A percentile compares a stretch with the other conserved stretches of the same genome.
These are phyloP conservation scores for Acanthococcus lagerstroemiae DNA, from an alignment of 2,888 invertebrate genomes.

Conservation along the genomic window DNA sequence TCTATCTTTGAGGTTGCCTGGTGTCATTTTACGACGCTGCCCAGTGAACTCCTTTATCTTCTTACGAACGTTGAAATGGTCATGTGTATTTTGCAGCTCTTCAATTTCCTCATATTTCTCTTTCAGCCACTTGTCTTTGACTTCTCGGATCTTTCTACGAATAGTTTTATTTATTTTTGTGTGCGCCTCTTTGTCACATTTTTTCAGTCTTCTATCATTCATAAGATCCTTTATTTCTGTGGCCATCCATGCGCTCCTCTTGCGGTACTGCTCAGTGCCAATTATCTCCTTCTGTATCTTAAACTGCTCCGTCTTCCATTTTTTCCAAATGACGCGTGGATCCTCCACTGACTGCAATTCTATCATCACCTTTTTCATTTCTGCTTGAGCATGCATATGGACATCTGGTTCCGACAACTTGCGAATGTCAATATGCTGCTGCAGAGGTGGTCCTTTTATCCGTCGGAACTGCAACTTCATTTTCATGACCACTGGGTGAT, in stretches of 20 bases:
- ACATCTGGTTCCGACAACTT: too few species aligned
- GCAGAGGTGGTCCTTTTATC: too few species aligned
- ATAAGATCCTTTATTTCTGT: not conserved
- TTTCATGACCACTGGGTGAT: too few species aligned
- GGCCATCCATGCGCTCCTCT: not conserved
- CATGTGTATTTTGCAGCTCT: not conserved
- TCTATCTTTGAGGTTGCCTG: not conserved
- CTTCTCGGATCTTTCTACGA: not conserved
- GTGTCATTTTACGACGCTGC: not conserved
- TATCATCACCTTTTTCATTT: too few species aligned
- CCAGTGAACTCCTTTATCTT: not conserved
- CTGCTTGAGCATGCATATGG: too few species aligned
- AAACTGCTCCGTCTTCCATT: too few species aligned
- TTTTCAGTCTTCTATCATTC: not conserved
- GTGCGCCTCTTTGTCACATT: not conserved
- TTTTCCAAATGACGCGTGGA: too few species aligned
- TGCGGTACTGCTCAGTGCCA: too few species aligned
- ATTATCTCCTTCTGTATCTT: too few species aligned
- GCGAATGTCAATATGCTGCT: too few species aligned
- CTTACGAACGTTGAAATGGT: not conserved
- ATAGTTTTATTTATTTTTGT: not conserved
- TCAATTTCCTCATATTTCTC: not conserved
- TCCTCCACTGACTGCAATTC: too few species aligned
- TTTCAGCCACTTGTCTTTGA: not conserved
- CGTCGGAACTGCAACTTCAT: too few species aligned